Conservation (phyloP, 92 coral and sea anemone genomes). For the Epizoanthus illoricatus region DNA sequence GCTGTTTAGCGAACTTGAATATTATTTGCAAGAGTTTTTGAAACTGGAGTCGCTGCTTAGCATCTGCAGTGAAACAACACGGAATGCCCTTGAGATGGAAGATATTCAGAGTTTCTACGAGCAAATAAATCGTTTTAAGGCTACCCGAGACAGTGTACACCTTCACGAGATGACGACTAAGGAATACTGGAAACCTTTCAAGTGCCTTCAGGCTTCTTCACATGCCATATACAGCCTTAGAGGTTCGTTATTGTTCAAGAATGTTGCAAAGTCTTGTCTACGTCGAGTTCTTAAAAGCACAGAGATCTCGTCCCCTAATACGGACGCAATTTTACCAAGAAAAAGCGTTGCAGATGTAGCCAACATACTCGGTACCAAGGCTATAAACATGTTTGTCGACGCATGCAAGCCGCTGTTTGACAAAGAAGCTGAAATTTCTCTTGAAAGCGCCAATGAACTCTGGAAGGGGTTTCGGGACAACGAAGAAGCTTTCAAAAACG, state of each 20-base stretch:
- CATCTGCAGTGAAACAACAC: slow-evolving; percentile 9
- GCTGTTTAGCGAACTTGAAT: neutral
- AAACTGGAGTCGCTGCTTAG: neutral
- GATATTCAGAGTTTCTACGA: neutral
- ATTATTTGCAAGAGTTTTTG: neutral
- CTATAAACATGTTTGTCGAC: slow-evolving; percentile 9
- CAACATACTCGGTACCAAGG: slow-evolving; percentile 1
- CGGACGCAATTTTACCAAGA: neutral
- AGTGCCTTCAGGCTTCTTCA: neutral
- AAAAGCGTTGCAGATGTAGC: slow-evolving; percentile 8
- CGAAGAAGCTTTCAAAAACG: slow-evolving; percentile 3
- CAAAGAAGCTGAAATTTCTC: slow-evolving; percentile 24
- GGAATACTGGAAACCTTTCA: slow-evolving; percentile 20
- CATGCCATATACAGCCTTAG: slow-evolving; percentile 1
- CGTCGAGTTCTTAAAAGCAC: neutral
- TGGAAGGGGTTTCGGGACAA: slow-evolving; percentile 22
- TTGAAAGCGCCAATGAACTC: slow-evolving; percentile 18
- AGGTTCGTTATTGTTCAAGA: neutral
- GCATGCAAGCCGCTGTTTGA: slow-evolving; percentile 36
- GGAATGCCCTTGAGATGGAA: neutral
- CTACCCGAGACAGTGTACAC: neutral
- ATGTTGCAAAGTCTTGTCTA: slow-evolving; percentile 19
- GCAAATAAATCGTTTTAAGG: neutral
- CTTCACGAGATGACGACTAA: slow-evolving; percentile 7
- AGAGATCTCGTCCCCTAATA: neutral